Evolutionary conservation across 2,113 vertebrate species (phyloP).

Genomic region (Tetrao urogallus): DNA sequence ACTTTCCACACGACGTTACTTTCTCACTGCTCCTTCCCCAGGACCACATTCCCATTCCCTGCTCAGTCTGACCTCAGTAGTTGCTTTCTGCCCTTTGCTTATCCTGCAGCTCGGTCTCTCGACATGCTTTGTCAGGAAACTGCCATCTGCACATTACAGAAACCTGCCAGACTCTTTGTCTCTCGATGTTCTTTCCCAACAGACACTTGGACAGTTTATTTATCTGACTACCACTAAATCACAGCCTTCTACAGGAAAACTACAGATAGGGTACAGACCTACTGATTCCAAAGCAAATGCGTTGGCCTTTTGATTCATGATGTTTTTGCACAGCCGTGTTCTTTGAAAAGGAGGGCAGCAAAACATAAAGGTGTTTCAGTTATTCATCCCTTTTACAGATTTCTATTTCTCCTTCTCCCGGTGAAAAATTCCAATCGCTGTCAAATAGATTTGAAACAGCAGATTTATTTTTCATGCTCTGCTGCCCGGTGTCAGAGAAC

Average conservation of each 20-base stretch:
- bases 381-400: neutral
- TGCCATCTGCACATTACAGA: neutral
- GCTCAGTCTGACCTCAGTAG: neutral
- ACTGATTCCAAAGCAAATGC: neutral
- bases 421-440: slow-evolving; percentile 23
- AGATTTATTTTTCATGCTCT: slow-evolving; percentile 35
- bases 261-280: neutral
- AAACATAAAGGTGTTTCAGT: neutral
- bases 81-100: neutral
- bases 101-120: neutral
- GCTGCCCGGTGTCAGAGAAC: slow-evolving; percentile 52
- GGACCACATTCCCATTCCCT: neutral
- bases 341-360: neutral
- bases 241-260: neutral
- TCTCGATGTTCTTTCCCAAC: neutral
- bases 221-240: neutral
- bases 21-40: neutral
- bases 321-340: neutral
- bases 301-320: neutral
- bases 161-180: neutral
- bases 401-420: neutral
- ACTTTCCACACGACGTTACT: neutral
- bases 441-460: slow-evolving; percentile 27
- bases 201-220: neutral
- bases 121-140: neutral